Conservation (phyloP, 2,797 vertebrate species). For the Parauchenoglanis ngamensis region DNA sequence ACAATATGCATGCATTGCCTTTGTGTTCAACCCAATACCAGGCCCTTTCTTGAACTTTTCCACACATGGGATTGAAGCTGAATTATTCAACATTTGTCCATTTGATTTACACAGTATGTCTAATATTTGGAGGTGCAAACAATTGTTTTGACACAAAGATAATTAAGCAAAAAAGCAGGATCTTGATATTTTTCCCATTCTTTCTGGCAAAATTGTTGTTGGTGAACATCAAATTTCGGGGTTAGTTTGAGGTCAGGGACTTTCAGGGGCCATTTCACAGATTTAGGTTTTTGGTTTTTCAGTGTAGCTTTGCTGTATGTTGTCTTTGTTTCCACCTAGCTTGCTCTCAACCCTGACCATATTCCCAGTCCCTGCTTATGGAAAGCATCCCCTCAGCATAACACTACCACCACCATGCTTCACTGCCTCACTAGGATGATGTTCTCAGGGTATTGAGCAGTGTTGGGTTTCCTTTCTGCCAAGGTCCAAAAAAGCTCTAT, state of each 20-base stretch:
- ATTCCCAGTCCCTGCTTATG: background rate
- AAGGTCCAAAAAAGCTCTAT: background rate
- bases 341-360: background rate
- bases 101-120: background rate
- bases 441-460: background rate
- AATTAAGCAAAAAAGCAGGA: background rate
- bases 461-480: background rate
- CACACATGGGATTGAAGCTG: background rate
- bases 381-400: too few relatives aligned
- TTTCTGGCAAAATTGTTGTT: background rate
- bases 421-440: slow-evolving; percentile 2
- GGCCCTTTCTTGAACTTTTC: background rate
- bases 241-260: background rate
- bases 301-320: background rate
- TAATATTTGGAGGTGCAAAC: background rate
- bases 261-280: background rate
- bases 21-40: background rate
- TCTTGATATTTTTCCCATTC: background rate
- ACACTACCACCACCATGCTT: background rate
- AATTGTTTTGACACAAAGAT: background rate
- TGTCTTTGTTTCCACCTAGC: background rate
- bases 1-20: background rate
- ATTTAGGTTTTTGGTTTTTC: background rate
- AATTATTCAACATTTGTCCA: background rate
- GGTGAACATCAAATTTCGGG: background rate